Evolutionary conservation across 1,140 invertebrate genomes (phyloP), one percentile per base, ranked within the genome.

Genomic region (Harpegnathos saltator): DNA sequence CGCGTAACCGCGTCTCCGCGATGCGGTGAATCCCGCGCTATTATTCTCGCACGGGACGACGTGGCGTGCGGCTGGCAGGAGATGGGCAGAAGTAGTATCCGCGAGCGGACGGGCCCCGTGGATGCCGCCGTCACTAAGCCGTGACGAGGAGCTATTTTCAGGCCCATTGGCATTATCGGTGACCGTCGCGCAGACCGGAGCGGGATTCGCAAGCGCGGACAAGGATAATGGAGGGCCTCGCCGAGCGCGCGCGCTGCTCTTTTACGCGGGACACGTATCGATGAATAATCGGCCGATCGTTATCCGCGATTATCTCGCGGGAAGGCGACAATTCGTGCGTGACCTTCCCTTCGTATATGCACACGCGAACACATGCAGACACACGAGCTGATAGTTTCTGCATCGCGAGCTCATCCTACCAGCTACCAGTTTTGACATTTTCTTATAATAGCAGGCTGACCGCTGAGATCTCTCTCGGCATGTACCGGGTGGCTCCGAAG

Each of bases 61-160:
- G n/a, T n/a, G n/a, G n/a, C n/a, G 54, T n/a, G n/a, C 54, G 54
- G 61, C 5, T 1, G 62, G 1, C 17, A n/a, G 33, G 7, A 63
- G 33, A 63, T 1, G 9, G 26, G 22, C 56, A 9, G 14, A n/a
- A 33, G 38, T 50, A 17, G 24, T 63, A 44, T 78, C 19, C 9
- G 19, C 22, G 29, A 44, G 33, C 50, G 61, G 61, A 22, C 19
- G 38, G 14, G 38, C 38, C 17, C n/a, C 33, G 7, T 61, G 74
- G 38, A 62, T 87, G 84, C 86, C 85, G 84, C 86, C 85, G 85
- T 78, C 83, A 63, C 71, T 82, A 75, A 29, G 33, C 82, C 84
- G 82, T 91, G 86, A 90, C 84, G 83, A 86, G 73, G 12, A 71
- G 86, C 77, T 91, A 91, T 91, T 91, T 91, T 91, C 88, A 91